A percentile compares a stretch with the other conserved stretches of the same genome.
phyloP scores from a whole-genome alignment of 2,113 vertebrate species.

The Cyanocitta stelleri region DNA sequence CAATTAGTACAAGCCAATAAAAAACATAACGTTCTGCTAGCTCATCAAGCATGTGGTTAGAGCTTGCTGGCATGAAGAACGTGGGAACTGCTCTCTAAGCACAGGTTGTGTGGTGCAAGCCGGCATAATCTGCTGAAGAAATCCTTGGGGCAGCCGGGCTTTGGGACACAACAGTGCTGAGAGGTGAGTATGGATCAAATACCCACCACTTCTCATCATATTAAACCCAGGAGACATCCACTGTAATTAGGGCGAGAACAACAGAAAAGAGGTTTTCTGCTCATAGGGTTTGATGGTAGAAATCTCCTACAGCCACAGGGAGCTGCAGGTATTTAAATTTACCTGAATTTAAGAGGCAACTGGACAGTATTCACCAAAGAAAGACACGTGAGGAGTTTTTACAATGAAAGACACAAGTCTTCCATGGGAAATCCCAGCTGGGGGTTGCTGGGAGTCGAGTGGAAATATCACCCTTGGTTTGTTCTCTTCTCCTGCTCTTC shows the following conservation, averaged over 20 bases:
- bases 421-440: neutral
- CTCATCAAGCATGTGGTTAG: conserved; percentile 23
- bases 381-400: neutral
- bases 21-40: conserved; percentile 7
- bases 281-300: neutral
- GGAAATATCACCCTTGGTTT: neutral
- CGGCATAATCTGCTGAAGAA: neutral
- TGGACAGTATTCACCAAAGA: neutral
- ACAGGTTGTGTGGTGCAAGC: neutral
- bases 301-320: neutral
- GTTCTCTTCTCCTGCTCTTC: neutral
- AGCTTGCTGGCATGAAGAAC: neutral
- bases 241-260: neutral
- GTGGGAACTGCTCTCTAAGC: conserved; percentile 33
- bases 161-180: neutral
- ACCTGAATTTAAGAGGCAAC: neutral
- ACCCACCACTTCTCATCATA: neutral
- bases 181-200: neutral
- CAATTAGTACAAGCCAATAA: conserved; percentile 21
- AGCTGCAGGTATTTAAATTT: neutral
- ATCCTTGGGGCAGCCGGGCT: neutral
- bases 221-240: neutral
- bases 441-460: neutral
- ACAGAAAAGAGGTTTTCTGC: neutral
- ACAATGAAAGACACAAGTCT: neutral